Conservation (phyloP, 2,888 invertebrate species). For the Platypus cylindrus region DNA sequence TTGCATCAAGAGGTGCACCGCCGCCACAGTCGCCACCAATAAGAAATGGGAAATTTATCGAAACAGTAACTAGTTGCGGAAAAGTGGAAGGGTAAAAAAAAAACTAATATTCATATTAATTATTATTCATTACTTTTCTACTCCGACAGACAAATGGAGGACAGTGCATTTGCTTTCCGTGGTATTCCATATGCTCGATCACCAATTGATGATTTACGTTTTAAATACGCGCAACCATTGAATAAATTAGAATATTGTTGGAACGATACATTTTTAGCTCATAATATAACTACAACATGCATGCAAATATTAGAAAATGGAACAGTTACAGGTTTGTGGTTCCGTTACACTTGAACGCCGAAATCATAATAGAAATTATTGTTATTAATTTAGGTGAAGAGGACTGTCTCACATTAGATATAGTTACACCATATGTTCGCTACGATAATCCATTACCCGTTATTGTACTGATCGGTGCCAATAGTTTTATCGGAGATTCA, state of each 20-base stretch:
- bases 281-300: conserved; percentile 55
- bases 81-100: conserved; percentile 56
- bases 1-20: conserved; percentile 45
- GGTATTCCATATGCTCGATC: conserved; percentile 72
- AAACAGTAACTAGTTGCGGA: conserved; percentile 66
- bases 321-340: conserved; percentile 34
- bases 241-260: conserved; percentile 61
- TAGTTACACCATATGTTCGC: conserved; percentile 68
- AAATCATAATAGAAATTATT: neutral
- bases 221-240: conserved; percentile 55
- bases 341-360: neutral
- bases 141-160: conserved; percentile 49
- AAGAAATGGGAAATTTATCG: conserved; percentile 58
- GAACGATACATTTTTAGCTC: conserved; percentile 59
- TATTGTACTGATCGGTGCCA: conserved; percentile 69
- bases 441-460: conserved; percentile 71
- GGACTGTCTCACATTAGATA: conserved; percentile 71
- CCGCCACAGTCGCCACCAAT: conserved; percentile 41
- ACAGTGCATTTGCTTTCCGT: conserved; percentile 64
- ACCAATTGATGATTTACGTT: conserved; percentile 55
- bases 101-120: neutral
- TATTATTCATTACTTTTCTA: conserved; percentile 13
- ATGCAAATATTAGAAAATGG: conserved; percentile 57
- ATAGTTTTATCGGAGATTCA: conserved; percentile 63
- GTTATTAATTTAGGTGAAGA: conserved; percentile 44